Percentiles rank a stretch among this genome's conserved stretches.
Evolutionary conservation across 2,797 vertebrate genomes (phyloP).

Genomic region (Nyctibius grandis): DNA sequence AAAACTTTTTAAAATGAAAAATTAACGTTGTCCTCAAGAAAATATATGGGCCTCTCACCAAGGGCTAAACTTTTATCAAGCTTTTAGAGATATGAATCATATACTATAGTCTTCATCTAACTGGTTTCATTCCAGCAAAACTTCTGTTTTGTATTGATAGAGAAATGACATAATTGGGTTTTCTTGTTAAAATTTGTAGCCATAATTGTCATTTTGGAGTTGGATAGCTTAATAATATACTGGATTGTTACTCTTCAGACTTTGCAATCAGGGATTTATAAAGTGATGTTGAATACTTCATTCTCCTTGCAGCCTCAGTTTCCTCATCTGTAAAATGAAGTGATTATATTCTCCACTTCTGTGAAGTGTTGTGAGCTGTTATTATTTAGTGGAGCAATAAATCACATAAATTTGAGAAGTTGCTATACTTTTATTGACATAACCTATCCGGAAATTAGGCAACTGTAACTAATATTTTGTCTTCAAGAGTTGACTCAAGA

Average conservation of each 20-base stretch:
- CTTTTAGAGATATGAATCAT: not conserved
- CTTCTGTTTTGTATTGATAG: too few relatives aligned
- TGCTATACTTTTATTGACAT: not conserved
- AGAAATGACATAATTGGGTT: not conserved
- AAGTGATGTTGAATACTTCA: not conserved
- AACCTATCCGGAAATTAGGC: not conserved
- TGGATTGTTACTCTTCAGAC: not conserved
- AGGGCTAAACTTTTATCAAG: not conserved
- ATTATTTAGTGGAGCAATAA: not conserved
- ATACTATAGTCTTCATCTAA: not conserved
- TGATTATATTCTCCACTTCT: not conserved
- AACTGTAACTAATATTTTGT: not conserved
- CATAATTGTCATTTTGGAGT: not conserved
- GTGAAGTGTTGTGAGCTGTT: not conserved
- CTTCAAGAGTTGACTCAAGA: not conserved
- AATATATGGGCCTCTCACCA: not conserved
- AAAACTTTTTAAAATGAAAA: not conserved
- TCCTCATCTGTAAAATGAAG: not conserved
- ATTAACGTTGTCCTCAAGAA: not conserved
- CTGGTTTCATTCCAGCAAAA: not conserved
- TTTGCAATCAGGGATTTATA: not conserved
- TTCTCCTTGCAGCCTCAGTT: not conserved
- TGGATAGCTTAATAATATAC: not conserved
- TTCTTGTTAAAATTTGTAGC: not conserved
- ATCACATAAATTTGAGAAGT: not conserved